A percentile compares a stretch with the other conserved stretches of the same genome.
Conservation (phyloP, 2,113 vertebrate species). For the Gadus macrocephalus region DNA sequence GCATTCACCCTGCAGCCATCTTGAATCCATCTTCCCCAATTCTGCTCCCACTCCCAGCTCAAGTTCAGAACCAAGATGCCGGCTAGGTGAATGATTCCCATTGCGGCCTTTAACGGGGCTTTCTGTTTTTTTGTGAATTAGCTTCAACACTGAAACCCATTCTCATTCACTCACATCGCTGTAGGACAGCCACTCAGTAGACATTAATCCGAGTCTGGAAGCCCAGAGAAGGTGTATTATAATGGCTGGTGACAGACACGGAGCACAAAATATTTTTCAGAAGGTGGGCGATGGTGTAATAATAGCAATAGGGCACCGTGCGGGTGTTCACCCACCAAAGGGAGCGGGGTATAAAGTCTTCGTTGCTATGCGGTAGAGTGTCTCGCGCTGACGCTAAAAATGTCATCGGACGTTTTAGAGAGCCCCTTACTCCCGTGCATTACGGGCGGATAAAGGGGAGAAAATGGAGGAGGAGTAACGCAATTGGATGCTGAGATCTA, state of each 20-base stretch:
- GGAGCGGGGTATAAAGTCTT: constrained; percentile 23
- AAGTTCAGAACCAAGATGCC: constrained; percentile 69
- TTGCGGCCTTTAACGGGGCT: too few species aligned
- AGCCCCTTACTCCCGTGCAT: constrained; percentile 26
- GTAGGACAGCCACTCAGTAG: too few species aligned
- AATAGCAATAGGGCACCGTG: not conserved
- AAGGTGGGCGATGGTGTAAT: not conserved
- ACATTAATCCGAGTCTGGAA: too few species aligned
- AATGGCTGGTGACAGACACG: not conserved
- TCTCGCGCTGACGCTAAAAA: constrained; percentile 39
- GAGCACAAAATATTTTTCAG: constrained; percentile 53
- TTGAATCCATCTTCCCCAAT: too few species aligned
- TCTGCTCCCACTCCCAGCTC: too few species aligned
- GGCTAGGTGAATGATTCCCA: constrained; percentile 46
- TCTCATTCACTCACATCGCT: too few species aligned
- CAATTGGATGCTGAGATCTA: constrained; percentile 48
- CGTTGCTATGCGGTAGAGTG: constrained; percentile 26
- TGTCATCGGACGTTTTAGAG: constrained; percentile 18
- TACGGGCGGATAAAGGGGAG: constrained; percentile 25
- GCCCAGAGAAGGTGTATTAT: too few species aligned
- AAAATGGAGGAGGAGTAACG: constrained; percentile 9
- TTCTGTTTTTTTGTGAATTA: too few species aligned
- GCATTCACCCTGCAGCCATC: constrained; percentile 66
- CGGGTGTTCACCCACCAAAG: constrained; percentile 27
- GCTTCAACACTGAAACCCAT: too few species aligned